A percentile compares a stretch with the other conserved stretches of the same genome.
phyloP scores from a whole-genome alignment of 1,140 invertebrate species.

The Apocrypta bakeri region DNA sequence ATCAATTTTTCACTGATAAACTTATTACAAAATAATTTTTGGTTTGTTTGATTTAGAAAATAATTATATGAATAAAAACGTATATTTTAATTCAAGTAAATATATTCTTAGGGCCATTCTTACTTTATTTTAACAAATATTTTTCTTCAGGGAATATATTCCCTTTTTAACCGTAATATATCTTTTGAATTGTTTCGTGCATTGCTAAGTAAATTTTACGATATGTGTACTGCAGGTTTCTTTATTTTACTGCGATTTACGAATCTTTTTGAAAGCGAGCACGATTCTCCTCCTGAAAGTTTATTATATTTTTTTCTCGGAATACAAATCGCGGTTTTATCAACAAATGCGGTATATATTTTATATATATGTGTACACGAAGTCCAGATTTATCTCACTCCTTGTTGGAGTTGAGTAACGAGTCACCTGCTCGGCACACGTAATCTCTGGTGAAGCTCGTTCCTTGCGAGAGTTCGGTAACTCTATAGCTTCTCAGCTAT shows the following conservation, averaged over 20 bases:
- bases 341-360: too few relatives aligned
- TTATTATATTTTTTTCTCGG: too few relatives aligned
- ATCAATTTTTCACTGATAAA: too few relatives aligned
- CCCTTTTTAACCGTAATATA: neutral
- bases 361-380: too few relatives aligned
- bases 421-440: neutral
- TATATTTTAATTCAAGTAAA: too few relatives aligned
- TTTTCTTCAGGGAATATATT: too few relatives aligned
- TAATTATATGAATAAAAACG: too few relatives aligned
- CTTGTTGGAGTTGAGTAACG: neutral
- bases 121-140: too few relatives aligned
- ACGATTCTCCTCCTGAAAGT: neutral
- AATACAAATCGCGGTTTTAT: neutral
- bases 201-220: neutral
- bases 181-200: slow-evolving; percentile 23
- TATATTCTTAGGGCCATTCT: too few relatives aligned
- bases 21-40: too few relatives aligned
- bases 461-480: neutral
- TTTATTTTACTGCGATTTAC: too few relatives aligned
- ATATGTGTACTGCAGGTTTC: neutral
- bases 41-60: too few relatives aligned
- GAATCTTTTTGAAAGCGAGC: neutral
- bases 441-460: neutral
- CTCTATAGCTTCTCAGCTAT: neutral
- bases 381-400: neutral